These are phyloP conservation scores for Bostrychus sinensis DNA, from an alignment of 2,113 vertebrate genomes.

Conservation along the genomic window DNA sequence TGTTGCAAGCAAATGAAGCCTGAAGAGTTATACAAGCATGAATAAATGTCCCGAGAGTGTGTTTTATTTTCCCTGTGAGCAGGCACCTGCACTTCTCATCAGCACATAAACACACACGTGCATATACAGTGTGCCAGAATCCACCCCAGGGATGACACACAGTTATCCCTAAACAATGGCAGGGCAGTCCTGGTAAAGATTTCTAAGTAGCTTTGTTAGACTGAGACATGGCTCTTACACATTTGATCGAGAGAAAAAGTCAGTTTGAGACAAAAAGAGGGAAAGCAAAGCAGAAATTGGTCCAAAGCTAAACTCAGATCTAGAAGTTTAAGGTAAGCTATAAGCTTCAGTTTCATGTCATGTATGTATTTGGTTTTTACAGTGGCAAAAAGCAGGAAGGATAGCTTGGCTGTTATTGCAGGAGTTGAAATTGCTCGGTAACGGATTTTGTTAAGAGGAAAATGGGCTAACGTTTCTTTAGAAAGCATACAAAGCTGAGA, in stretches of 20 bases:
- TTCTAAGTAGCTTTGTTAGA: constrained; percentile 29
- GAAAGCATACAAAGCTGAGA: not conserved
- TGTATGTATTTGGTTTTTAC: too few species aligned
- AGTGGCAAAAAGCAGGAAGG: too few species aligned
- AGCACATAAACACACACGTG: constrained; percentile 11
- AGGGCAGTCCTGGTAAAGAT: constrained; percentile 26
- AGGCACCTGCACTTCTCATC: constrained; percentile 39
- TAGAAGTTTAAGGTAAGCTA: too few species aligned
- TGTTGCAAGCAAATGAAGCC: constrained; percentile 34
- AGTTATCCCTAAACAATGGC: constrained; percentile 37
- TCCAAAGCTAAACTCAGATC: too few species aligned
- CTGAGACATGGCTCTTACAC: constrained; percentile 7
- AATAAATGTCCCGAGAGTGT: constrained; percentile 21
- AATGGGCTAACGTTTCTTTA: constrained; percentile 6
- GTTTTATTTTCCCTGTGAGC: not conserved
- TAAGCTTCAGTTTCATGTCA: too few species aligned
- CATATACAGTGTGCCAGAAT: not conserved
- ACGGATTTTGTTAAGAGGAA: too few species aligned
- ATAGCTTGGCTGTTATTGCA: too few species aligned
- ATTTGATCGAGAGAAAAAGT: not conserved
- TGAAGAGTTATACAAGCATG: constrained; percentile 22
- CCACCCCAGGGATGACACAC: constrained; percentile 12
- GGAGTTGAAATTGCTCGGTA: too few species aligned
- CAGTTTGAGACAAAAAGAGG: constrained; percentile 15
- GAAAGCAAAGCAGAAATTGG: not conserved